Conservation (phyloP, 2,888 invertebrate species). For the Cantharis flavilabris region DNA sequence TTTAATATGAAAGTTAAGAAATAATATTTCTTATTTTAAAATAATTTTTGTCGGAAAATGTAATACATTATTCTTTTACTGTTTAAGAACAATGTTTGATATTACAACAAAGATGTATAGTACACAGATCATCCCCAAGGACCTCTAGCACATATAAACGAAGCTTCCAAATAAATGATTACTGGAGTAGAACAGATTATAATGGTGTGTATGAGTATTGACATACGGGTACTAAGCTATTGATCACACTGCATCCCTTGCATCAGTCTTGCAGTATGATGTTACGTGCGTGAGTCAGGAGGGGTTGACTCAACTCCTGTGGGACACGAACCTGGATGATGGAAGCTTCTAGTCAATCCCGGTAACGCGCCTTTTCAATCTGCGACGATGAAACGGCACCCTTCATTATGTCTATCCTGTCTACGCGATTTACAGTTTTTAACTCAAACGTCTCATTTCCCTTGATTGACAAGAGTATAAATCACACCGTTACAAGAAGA, state of each 20-base stretch:
- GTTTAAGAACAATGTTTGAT: background rate
- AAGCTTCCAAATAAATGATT: slow-evolving; percentile 30
- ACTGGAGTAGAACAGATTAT: slow-evolving; percentile 31
- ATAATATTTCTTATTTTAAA: background rate
- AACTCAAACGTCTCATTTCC: slow-evolving; percentile 24
- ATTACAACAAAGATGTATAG: background rate
- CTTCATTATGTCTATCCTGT: slow-evolving; percentile 46
- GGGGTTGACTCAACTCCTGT: slow-evolving; percentile 49
- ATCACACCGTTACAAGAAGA: slow-evolving; percentile 3
- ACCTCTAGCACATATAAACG: slow-evolving; percentile 12
- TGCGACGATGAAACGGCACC: slow-evolving; percentile 49
- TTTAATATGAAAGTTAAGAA: background rate
- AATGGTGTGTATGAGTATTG: slow-evolving; percentile 31
- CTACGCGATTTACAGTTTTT: slow-evolving; percentile 36
- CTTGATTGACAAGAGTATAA: slow-evolving; percentile 25
- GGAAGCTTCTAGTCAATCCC: slow-evolving; percentile 54
- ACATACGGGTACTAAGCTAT: slow-evolving; percentile 32
- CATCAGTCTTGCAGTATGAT: slow-evolving; percentile 37
- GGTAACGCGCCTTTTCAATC: slow-evolving; percentile 56
- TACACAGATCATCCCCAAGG: slow-evolving; percentile 4
- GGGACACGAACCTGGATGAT: slow-evolving; percentile 53
- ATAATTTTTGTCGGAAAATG: background rate
- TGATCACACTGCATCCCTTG: slow-evolving; percentile 32
- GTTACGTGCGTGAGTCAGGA: slow-evolving; percentile 46
- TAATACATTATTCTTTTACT: background rate